Evolutionary conservation across 1,140 invertebrate genomes (phyloP), one percentile per base, ranked within the genome.

Genomic region (Formica exsecta): DNA sequence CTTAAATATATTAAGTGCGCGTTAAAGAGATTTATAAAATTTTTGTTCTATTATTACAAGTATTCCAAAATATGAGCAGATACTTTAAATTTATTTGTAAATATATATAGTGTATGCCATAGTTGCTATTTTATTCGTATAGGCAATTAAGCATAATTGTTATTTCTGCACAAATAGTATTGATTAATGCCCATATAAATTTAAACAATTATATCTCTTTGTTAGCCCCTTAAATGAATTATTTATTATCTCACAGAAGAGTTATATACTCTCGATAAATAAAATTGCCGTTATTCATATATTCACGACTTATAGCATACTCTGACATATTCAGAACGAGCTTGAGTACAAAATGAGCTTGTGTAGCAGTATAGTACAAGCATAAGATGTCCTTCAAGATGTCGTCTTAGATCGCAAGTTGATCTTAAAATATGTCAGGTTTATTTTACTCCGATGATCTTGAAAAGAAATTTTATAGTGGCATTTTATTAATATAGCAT

Each of bases 231-330:
- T 81, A 13, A 81, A 59, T 32, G 38, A 59, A 81, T 81, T 44
- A 70, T 41, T 71, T 41, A 71, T 57, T 66, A 71, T 71, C 41
- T 59, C 59, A 66, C 22, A 44, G 29, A 5, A 13, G 16, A 5
- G 25, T 36, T 79, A 79, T 79, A 41, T 3, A 16, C 11, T 59
- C 19, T 44, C 22, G 32, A 73, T 71, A 80, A 70, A 80, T 80
- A 71, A 81, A 81, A 81, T 44, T 25, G 66, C 48, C 29, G 3
- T 81, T 59, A 71, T 81, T 81, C 25, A 73, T 71, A 71, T 71
- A 71, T 71, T 81, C 65, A 71, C 65, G 51, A 44, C 41, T n/a
- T 36, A 81, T 13, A 68, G 13, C 64, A 59, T 36, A 29, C 76
- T 48, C 7, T 44, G 79, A 68, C 65, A 57, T 71, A 71, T 81